Conservation (phyloP, 2,797 vertebrate species). For the Chloroceryle amazona region DNA sequence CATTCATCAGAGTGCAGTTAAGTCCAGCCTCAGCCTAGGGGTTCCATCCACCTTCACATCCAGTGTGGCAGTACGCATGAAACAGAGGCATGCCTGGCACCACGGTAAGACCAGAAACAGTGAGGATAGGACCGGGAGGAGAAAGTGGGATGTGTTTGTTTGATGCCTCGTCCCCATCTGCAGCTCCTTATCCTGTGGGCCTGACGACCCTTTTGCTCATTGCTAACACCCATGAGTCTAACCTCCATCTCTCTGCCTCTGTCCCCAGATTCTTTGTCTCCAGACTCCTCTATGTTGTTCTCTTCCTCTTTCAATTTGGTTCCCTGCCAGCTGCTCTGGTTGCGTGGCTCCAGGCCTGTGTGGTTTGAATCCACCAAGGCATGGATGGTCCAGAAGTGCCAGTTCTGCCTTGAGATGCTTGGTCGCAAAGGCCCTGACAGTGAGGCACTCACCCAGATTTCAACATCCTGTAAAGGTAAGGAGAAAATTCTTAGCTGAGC, state of each 20-base stretch:
- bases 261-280: not conserved
- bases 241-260: not conserved
- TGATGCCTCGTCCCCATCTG: not conserved
- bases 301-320: not conserved
- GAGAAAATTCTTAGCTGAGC: not conserved
- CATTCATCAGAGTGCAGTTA: not conserved
- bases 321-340: constrained; percentile 10
- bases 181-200: not conserved
- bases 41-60: not conserved
- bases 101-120: not conserved
- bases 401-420: not conserved
- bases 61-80: not conserved
- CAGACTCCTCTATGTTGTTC: not conserved
- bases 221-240: not conserved
- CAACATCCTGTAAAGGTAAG: not conserved
- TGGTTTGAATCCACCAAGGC: not conserved
- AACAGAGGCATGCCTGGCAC: not conserved
- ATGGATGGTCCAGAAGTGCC: not conserved
- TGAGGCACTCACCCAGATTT: not conserved
- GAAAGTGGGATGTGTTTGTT: not conserved
- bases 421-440: not conserved
- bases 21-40: not conserved
- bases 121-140: not conserved
- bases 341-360: not conserved
- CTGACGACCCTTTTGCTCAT: not conserved